Conservation (phyloP, 2,888 invertebrate genomes). For the Agriopis marginaria region DNA sequence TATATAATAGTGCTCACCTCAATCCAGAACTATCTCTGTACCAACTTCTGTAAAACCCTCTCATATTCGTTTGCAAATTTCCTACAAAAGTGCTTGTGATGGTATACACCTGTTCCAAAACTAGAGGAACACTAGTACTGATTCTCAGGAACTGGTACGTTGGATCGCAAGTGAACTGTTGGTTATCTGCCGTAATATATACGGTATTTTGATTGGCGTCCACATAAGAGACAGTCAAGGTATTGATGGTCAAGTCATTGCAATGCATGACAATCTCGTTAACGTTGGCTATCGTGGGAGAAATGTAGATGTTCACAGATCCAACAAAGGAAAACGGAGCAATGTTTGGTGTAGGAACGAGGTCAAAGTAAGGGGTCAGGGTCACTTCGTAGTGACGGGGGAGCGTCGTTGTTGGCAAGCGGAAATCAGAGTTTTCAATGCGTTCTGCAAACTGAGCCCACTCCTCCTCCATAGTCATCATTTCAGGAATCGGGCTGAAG, state of each 20-base stretch:
- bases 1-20: conserved; percentile 60
- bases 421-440: conserved; percentile 67
- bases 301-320: conserved; percentile 64
- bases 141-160: conserved; percentile 68
- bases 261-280: conserved; percentile 73
- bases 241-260: conserved; percentile 69
- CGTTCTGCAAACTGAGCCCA: conserved; percentile 64
- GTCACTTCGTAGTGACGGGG: conserved; percentile 85
- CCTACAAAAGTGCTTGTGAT: conserved; percentile 89
- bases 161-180: conserved; percentile 59
- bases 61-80: conserved; percentile 89
- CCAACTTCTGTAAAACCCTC: conserved; percentile 93
- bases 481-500: conserved; percentile 66
- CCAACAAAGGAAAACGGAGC: conserved; percentile 77
- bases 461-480: conserved; percentile 62
- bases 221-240: conserved; percentile 65
- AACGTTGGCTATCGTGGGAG: conserved; percentile 50
- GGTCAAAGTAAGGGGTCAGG: conserved; percentile 81
- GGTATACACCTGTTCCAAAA: conserved; percentile 77
- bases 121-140: conserved; percentile 49
- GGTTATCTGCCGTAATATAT: conserved; percentile 51
- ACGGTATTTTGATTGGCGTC: conserved; percentile 4
- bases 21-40: conserved; percentile 86
- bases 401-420: conserved; percentile 76
- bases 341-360: conserved; percentile 44